phyloP scores from a whole-genome alignment of 1,140 invertebrate species.

The Drosophila nigrodunni region DNA sequence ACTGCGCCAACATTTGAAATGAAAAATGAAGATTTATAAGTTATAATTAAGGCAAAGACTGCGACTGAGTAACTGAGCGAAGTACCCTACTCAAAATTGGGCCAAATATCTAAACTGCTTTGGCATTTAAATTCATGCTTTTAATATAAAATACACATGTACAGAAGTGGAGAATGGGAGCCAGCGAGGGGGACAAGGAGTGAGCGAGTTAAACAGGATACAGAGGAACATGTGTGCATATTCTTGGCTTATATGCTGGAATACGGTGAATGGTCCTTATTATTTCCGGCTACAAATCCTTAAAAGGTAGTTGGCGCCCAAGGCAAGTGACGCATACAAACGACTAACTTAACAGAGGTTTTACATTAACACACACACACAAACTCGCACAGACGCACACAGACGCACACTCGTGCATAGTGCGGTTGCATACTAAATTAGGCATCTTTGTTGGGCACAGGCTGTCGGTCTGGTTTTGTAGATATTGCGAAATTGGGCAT shows the following conservation, averaged over 20 bases:
- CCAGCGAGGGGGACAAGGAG: too few relatives aligned
- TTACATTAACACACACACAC: conserved; percentile 27
- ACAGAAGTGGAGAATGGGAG: not conserved
- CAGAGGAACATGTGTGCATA: conserved; percentile 3
- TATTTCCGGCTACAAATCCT: conserved; percentile 45
- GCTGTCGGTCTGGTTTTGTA: conserved; percentile 8
- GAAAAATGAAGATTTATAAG: conserved; percentile 30
- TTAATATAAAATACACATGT: conserved; percentile 36
- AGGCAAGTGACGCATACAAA: conserved; percentile 42
- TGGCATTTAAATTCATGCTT: conserved; percentile 40
- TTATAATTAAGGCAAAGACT: conserved; percentile 29
- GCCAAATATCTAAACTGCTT: conserved; percentile 29
- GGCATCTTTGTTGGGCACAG: conserved; percentile 21
- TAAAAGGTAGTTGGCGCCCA: conserved; percentile 40
- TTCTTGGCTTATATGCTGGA: conserved; percentile 12
- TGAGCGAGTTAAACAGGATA: not conserved
- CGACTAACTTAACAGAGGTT: conserved; percentile 43
- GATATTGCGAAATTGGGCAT: conserved; percentile 38
- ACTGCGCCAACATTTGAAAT: not conserved
- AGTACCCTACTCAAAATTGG: conserved; percentile 36
- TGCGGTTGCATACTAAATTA: conserved; percentile 39
- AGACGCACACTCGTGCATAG: not conserved
- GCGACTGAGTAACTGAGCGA: conserved; percentile 15
- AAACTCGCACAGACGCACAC: not conserved
- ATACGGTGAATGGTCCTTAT: conserved; percentile 37